These are phyloP conservation scores for Enteromius argenteus DNA, from an alignment of 2,797 vertebrate genomes.

Conservation along the genomic window DNA sequence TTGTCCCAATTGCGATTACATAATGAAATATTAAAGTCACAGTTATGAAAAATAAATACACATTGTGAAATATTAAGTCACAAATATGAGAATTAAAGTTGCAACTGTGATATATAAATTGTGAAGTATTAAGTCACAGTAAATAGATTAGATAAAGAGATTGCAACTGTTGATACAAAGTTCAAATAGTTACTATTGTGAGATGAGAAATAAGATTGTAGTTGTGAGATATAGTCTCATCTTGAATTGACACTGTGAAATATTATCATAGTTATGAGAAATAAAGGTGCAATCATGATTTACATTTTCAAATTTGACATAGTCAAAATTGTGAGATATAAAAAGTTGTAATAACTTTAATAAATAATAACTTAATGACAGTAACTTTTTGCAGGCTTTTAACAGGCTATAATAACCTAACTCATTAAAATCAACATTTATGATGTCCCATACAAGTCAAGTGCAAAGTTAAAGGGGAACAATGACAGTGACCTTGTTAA, in stretches of 20 bases:
- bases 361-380: neutral
- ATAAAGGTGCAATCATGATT: too few relatives aligned
- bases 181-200: neutral
- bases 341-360: neutral
- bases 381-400: neutral
- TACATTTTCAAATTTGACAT: neutral
- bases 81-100: neutral
- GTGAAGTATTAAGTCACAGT: too few relatives aligned
- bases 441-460: neutral
- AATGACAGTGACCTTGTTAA: neutral
- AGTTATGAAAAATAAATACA: neutral
- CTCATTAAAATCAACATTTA: neutral
- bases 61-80: neutral
- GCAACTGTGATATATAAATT: neutral
- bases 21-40: neutral
- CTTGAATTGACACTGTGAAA: neutral
- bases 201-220: neutral
- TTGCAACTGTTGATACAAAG: too few relatives aligned
- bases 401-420: neutral
- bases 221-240: neutral
- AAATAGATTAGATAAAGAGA: too few relatives aligned
- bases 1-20: neutral
- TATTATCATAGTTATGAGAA: neutral
- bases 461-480: neutral
- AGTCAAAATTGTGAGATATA: neutral